Conservation (phyloP, 2,113 vertebrate species). For the Gavia stellata region DNA sequence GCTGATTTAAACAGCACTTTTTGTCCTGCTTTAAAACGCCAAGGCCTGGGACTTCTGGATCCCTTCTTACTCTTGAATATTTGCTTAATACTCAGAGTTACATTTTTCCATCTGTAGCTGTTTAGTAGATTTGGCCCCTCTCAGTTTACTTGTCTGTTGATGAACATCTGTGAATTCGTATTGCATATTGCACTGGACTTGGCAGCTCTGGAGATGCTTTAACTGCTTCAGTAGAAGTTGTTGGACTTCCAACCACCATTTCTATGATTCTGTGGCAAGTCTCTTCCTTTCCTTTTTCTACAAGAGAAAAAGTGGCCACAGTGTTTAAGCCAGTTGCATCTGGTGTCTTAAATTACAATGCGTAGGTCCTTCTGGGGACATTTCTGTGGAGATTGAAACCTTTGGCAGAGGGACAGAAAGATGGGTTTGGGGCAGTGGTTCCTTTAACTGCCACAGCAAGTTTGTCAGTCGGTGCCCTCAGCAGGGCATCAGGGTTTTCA, state of each 20-base stretch:
- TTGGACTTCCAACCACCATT: not conserved
- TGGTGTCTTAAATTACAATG: not conserved
- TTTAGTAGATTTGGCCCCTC: not conserved
- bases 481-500: not conserved
- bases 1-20: not conserved
- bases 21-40: not conserved
- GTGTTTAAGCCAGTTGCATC: not conserved
- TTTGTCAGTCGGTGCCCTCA: not conserved
- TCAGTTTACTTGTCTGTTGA: not conserved
- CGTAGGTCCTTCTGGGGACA: not conserved
- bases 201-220: not conserved
- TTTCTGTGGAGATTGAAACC: not conserved
- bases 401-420: slow-evolving; percentile 16
- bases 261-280: not conserved
- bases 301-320: not conserved
- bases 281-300: not conserved
- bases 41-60: not conserved
- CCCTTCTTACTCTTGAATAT: not conserved
- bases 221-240: not conserved
- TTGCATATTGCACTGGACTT: not conserved
- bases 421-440: not conserved
- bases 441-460: not conserved
- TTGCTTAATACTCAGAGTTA: not conserved
- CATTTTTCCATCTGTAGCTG: not conserved
- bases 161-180: not conserved